A percentile compares a stretch with the other conserved stretches of the same genome.
Conservation (phyloP, 1,140 invertebrate species). For the Dinoponera quadriceps region DNA sequence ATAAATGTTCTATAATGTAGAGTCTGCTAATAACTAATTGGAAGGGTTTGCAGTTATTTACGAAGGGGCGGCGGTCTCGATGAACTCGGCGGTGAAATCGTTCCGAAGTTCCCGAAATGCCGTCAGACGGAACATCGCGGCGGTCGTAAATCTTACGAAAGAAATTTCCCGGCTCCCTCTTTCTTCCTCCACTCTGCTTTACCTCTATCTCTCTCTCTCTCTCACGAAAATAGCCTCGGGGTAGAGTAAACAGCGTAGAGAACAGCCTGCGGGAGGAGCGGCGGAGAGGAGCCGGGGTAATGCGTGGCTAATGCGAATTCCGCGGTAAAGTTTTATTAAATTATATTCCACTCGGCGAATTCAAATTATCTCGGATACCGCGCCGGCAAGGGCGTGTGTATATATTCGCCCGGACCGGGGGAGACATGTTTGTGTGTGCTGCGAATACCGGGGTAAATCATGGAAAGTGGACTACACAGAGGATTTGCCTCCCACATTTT, state of each 20-base stretch:
- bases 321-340: conserved; percentile 64
- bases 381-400: conserved; percentile 26
- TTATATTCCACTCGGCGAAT: conserved; percentile 62
- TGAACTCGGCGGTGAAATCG: background rate
- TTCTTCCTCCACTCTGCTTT: too few relatives aligned
- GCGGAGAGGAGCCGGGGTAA: conserved; percentile 24
- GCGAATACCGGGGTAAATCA: conserved; percentile 38
- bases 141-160: conserved; percentile 47
- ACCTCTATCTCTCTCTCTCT: too few relatives aligned
- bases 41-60: conserved; percentile 2
- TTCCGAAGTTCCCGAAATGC: conserved; percentile 14
- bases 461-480: conserved; percentile 57
- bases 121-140: conserved; percentile 21
- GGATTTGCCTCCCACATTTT: conserved; percentile 46
- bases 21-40: background rate
- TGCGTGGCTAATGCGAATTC: conserved; percentile 59
- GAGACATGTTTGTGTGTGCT: conserved; percentile 31
- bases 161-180: conserved; percentile 28
- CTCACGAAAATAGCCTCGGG: conserved; percentile 29
- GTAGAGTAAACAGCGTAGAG: conserved; percentile 32
- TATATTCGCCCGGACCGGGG: conserved; percentile 12
- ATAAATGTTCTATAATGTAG: too few relatives aligned
- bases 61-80: too few relatives aligned
- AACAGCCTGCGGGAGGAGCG: background rate
- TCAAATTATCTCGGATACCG: conserved; percentile 59